Conservation (phyloP, 2,113 vertebrate genomes). For the Corythaixoides concolor region DNA sequence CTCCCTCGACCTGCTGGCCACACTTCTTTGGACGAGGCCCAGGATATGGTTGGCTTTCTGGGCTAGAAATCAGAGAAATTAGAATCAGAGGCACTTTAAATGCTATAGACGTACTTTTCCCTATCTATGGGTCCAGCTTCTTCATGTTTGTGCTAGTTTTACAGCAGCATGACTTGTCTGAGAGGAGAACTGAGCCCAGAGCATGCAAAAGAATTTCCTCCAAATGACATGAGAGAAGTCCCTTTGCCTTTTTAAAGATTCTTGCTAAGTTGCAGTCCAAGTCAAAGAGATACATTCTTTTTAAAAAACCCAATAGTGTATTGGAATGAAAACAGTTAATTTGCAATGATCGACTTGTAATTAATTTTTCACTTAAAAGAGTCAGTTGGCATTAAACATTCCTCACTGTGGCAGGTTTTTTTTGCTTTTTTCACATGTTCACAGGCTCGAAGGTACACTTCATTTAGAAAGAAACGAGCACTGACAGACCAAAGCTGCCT, state of each 20-base stretch:
- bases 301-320: not conserved
- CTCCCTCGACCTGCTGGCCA: too few species aligned
- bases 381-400: not conserved
- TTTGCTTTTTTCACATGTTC: not conserved
- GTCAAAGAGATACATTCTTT: not conserved
- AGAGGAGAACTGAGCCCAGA: not conserved
- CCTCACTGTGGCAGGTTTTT: not conserved
- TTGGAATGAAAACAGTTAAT: not conserved
- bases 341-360: not conserved
- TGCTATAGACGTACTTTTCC: not conserved
- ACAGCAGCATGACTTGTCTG: not conserved
- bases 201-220: not conserved
- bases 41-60: too few species aligned
- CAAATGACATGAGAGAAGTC: not conserved
- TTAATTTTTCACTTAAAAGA: not conserved
- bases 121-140: not conserved
- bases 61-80: not conserved
- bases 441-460: not conserved
- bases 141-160: not conserved
- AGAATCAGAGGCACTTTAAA: not conserved
- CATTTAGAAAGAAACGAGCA: not conserved
- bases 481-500: not conserved
- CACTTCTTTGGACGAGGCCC: too few species aligned
- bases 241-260: not conserved
- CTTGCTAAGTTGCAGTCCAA: not conserved